A percentile compares a stretch with the other conserved stretches of the same genome.
These are phyloP conservation scores for Epinephelus cyanopodus DNA, from an alignment of 2,113 vertebrate species.

Conservation along the genomic window DNA sequence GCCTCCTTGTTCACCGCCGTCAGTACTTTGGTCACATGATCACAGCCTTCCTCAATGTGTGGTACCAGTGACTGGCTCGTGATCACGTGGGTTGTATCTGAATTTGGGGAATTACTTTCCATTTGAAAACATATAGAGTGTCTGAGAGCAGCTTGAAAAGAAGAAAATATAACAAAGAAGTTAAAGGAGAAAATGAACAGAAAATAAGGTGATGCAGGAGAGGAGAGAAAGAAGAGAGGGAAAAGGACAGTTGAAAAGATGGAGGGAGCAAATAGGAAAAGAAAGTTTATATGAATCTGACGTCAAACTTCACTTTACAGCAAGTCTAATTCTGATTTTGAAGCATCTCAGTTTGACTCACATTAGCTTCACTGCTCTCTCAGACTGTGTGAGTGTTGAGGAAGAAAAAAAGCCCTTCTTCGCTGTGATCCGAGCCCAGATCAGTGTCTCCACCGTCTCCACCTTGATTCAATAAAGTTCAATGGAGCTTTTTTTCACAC, in stretches of 20 bases:
- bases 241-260: background rate
- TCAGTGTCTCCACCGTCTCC: conserved; percentile 39
- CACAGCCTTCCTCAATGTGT: too few species aligned
- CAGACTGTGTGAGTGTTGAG: background rate
- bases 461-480: conserved; percentile 64
- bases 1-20: too few species aligned
- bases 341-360: background rate
- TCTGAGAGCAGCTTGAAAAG: too few species aligned
- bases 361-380: background rate
- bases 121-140: too few species aligned
- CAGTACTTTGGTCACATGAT: too few species aligned
- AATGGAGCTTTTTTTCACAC: conserved; percentile 34
- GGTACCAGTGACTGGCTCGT: too few species aligned
- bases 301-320: background rate
- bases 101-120: too few species aligned
- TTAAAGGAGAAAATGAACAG: too few species aligned
- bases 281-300: background rate
- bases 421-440: conserved; percentile 14
- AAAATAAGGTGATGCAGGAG: too few species aligned
- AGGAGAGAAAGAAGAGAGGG: too few species aligned
- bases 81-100: too few species aligned
- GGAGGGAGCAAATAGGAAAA: background rate
- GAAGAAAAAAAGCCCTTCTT: background rate
- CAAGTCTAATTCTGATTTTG: background rate
- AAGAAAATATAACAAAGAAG: too few species aligned